Conservation (phyloP, 2,113 vertebrate genomes). For the Manacus vitellinus region DNA sequence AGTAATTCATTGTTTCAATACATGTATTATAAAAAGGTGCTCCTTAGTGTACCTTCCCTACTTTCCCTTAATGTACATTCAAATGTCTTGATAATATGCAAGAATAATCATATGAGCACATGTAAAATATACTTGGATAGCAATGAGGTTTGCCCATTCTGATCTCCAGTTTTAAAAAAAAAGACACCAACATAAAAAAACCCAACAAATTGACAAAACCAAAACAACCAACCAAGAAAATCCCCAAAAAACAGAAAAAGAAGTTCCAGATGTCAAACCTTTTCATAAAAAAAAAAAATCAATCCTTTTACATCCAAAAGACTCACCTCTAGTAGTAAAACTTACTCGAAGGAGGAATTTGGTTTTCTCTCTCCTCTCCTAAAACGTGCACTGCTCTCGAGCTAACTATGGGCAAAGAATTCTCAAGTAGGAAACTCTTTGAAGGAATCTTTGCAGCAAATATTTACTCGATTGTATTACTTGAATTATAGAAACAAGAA, state of each 20-base stretch:
- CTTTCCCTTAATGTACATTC: background rate
- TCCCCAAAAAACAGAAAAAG: background rate
- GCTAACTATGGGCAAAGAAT: background rate
- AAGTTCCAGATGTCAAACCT: background rate
- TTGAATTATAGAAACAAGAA: background rate
- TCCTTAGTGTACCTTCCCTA: background rate
- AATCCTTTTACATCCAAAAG: background rate
- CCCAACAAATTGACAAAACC: background rate
- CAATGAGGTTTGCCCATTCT: rapidly evolving
- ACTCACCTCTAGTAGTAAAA: background rate
- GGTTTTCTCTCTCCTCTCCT: background rate
- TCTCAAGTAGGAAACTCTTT: background rate
- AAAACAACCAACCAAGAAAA: background rate
- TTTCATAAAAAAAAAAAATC: background rate
- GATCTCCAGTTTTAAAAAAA: background rate
- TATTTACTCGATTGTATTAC: background rate
- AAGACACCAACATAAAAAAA: background rate
- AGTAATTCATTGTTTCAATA: background rate
- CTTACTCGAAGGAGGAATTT: background rate
- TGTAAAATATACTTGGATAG: background rate
- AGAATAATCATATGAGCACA: background rate
- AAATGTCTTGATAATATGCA: background rate
- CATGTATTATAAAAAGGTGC: background rate
- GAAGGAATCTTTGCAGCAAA: background rate
- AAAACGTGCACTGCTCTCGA: background rate